These are phyloP conservation scores for Melanophora roralis DNA, from an alignment of 2,888 invertebrate genomes.

Conservation along the genomic window DNA sequence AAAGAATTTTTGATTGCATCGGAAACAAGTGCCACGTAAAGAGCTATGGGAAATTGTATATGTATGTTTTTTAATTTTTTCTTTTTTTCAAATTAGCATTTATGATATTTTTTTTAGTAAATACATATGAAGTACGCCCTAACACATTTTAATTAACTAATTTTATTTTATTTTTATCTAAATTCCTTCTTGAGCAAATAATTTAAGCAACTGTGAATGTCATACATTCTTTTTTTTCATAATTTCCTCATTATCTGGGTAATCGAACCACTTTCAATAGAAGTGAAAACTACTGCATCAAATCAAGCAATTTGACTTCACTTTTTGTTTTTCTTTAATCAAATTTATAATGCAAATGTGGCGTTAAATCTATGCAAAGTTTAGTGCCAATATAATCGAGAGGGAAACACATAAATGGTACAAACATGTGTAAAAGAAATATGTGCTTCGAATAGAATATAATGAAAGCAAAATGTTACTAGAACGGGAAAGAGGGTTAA, in stretches of 20 bases:
- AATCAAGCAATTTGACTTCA: constrained; percentile 48
- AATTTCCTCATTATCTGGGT: constrained; percentile 33
- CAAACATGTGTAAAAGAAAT: too few relatives aligned
- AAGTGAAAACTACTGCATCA: constrained; percentile 56
- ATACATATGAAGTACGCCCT: too few relatives aligned
- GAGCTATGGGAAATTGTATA: too few relatives aligned
- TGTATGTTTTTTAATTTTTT: too few relatives aligned
- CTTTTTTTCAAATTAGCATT: too few relatives aligned
- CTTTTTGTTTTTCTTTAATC: constrained; percentile 31
- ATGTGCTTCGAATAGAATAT: not conserved
- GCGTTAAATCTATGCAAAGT: not conserved
- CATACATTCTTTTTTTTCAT: not conserved
- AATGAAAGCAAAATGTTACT: constrained; percentile 65
- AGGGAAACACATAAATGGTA: too few relatives aligned
- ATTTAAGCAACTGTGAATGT: constrained; percentile 32
- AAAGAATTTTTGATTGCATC: not conserved
- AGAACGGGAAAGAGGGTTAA: constrained; percentile 68
- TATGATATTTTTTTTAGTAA: too few relatives aligned
- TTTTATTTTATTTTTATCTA: not conserved
- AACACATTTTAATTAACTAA: too few relatives aligned
- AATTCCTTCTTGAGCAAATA: not conserved
- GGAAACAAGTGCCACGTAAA: too few relatives aligned
- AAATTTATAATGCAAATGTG: not conserved
- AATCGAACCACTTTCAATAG: constrained; percentile 58
- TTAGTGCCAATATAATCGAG: not conserved